phyloP scores from a whole-genome alignment of 2,797 vertebrate species.

The Girardinus metallicus region DNA sequence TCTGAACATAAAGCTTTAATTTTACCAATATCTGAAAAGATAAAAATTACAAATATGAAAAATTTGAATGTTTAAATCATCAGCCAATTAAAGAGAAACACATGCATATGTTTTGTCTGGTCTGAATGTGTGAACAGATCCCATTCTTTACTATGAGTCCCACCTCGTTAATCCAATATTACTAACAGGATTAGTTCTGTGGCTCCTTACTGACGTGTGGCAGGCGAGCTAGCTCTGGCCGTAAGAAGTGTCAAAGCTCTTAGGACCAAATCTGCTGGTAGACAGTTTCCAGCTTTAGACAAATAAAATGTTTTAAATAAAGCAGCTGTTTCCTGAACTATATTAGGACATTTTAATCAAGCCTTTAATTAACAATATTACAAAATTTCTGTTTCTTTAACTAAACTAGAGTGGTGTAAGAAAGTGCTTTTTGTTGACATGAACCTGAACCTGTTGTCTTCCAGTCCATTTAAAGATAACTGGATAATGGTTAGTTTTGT shows the following conservation, averaged over 20 bases:
- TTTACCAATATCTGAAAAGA: neutral
- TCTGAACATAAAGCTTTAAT: neutral
- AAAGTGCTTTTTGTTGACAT: neutral
- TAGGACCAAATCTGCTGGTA: neutral
- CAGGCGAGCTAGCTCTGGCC: slow-evolving; percentile 1
- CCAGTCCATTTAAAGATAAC: neutral
- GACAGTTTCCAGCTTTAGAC: neutral
- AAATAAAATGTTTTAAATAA: neutral
- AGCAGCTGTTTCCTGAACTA: neutral
- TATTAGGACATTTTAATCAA: neutral
- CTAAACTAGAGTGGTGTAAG: neutral
- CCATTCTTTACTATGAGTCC: slow-evolving; percentile 15
- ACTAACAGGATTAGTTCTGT: slow-evolving; percentile 2
- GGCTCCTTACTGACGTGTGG: slow-evolving; percentile 2
- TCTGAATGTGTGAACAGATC: slow-evolving; percentile 16
- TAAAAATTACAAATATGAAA: neutral
- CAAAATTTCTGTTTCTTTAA: neutral
- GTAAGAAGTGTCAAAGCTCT: neutral
- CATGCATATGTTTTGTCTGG: neutral
- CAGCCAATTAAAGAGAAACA: slow-evolving; percentile 4
- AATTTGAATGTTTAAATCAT: neutral
- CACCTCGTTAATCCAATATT: slow-evolving; percentile 12
- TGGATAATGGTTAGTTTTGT: neutral
- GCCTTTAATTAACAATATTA: neutral
- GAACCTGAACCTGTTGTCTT: neutral